phyloP scores from a whole-genome alignment of 1,140 invertebrate species.

The Zaprionus capensis region DNA sequence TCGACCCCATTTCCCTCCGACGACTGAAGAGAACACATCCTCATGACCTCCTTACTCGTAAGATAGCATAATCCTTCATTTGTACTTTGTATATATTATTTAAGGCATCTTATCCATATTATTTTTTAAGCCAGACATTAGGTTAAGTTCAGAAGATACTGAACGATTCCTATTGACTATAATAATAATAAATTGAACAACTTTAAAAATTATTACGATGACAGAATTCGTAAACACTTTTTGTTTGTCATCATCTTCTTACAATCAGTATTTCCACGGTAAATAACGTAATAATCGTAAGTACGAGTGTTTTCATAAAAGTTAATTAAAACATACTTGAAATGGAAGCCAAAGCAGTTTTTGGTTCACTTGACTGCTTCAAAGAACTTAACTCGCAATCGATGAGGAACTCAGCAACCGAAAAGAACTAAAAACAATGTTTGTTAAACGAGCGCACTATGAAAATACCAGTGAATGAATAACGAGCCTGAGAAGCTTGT shows the following conservation, averaged over 20 bases:
- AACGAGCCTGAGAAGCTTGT: background rate
- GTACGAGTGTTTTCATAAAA: background rate
- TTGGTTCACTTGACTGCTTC: background rate
- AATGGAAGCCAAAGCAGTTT: background rate
- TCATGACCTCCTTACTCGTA: too few relatives aligned
- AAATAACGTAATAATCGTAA: background rate
- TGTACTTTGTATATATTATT: too few relatives aligned
- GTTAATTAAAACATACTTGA: background rate
- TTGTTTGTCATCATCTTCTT: background rate
- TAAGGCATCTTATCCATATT: too few relatives aligned
- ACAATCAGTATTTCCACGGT: too few relatives aligned
- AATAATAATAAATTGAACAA: too few relatives aligned
- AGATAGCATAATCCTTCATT: too few relatives aligned
- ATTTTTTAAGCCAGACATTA: too few relatives aligned
- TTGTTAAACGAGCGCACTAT: background rate
- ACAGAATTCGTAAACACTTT: background rate
- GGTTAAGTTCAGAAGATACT: too few relatives aligned
- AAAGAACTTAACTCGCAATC: background rate
- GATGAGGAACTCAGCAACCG: background rate
- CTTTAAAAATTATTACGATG: background rate
- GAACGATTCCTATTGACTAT: too few relatives aligned
- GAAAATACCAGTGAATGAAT: slow-evolving; percentile 2
- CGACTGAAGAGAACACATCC: too few relatives aligned
- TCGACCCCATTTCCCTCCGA: too few relatives aligned
- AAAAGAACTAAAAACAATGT: background rate